Base-by-base conservation (phyloP, 2,797 vertebrate genomes). In the Alosa sapidissima region DNA sequence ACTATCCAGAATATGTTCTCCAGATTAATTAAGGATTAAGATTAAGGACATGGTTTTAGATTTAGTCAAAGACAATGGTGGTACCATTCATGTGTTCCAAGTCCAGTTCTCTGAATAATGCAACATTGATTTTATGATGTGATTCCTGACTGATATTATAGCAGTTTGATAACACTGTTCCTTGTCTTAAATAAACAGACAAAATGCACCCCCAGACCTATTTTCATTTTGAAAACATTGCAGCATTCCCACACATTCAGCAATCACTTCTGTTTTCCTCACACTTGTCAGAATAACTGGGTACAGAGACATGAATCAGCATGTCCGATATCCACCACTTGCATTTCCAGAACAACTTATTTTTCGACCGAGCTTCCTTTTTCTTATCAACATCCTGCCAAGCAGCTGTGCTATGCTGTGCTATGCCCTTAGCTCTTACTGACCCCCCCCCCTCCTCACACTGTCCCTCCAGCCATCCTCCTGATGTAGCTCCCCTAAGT, bases 271-370 rank as follows among this genome's bases (percentile, higher is more conserved):
- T 78, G 41, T 78, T 19, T 72, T 72, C 28, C 28, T 33, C 65
- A 75, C 68, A 75, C 41, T 47, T 78, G 36, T 47, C 41, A 21
- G 14, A 45, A 45, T 45, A 78, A 45, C 6, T 78, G 72, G 36
- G 36, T 14, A 33, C 14, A 36, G 21, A 41, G 36, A 78, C 41
- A 19, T 9, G 5, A 78, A 47, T 47, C 72, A 78, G 41, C 72
- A 21, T 78, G 72, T 19, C 16, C 36, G 9, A 0, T 47, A 47
- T 78, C 72, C 14, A 16, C 41, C 72, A 78, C 41, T 78, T 47
- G 72, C 72, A 45, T 78, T 78, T 78, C 72, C 72, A 78, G 72
- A 45, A 78, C 72, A 78, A 47, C 72, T 47, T 78, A 41, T 41
- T 45, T 78, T 78, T 47, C 36, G 19, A 45, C 72, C 41, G 7